Base-by-base conservation (phyloP, 2,888 invertebrate genomes). In the Drosophila incognita region DNA sequence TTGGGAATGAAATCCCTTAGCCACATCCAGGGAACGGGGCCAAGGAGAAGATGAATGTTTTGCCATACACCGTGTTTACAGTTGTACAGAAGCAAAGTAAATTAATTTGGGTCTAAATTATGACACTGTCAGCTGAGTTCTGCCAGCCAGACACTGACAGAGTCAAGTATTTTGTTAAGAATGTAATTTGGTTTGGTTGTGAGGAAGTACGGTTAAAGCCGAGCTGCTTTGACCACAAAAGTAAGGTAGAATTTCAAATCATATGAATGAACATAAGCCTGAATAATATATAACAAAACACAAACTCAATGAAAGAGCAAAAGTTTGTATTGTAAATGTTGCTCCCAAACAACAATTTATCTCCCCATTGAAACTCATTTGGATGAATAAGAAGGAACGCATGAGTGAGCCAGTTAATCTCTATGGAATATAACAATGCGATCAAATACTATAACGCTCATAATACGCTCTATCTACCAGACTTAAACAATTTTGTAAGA, bases 101-200 rank as follows among this genome's bases (percentile, higher is more conserved):
- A 85, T 87, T 85, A 73, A 77, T 70, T 63, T 49, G 60, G 49
- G 11, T 67, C 75, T 79, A 72, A 80, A 82, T 80, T 82, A 82
- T 82, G 75, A 75, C 62, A 80, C 57, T 71, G 65, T 48, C 60
- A 36, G 70, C 38, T 60, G 69, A 56, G 48, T 56, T 65, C 42
- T 49, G 31, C 18, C 27, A 53, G 15, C 11, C 4, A 29, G 13
- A 27, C 42, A 33, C 33, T 33, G 4, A 33, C 33, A 11, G 33
- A 33, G 10, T 33, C 33, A 62, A 36, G 42, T 31, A 48, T 15
- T 38, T n/a, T 33, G 59, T 29, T 31, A 29, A 62, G 24, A 53
- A 35, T 11, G 35, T 35, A 58, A 57, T 46, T 57, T 27, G 11
- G 18, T 29, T 40, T 40, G 15, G 15, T 15, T 15, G 31, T 3